These are phyloP conservation scores for Acanthacorydalis orientalis DNA, from an alignment of 2,888 invertebrate genomes.

Conservation along the genomic window DNA sequence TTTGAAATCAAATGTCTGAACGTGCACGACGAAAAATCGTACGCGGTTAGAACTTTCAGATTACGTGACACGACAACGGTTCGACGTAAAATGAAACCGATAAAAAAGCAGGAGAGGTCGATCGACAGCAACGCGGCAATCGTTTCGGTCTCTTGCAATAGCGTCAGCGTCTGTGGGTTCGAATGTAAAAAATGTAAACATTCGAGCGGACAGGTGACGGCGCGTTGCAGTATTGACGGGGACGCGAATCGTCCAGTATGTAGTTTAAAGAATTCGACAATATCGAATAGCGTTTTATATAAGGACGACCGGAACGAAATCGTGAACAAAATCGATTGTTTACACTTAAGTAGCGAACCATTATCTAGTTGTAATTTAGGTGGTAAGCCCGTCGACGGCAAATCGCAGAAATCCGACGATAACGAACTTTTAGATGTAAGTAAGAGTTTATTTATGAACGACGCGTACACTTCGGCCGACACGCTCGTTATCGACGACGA, in stretches of 20 bases:
- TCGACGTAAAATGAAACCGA: too few species aligned
- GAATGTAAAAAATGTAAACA: neutral
- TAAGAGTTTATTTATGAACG: too few species aligned
- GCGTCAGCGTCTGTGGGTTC: neutral
- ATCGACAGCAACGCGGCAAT: too few species aligned
- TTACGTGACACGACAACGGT: constrained; percentile 1
- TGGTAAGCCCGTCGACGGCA: too few species aligned
- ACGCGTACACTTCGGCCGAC: too few species aligned
- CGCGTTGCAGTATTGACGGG: too few species aligned
- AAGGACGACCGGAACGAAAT: neutral
- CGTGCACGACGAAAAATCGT: constrained; percentile 4
- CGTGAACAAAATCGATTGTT: neutral
- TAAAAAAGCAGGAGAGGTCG: neutral
- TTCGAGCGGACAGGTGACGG: neutral
- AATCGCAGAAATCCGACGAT: too few species aligned
- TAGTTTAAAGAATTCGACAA: too few species aligned
- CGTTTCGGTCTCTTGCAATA: neutral
- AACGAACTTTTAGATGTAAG: too few species aligned
- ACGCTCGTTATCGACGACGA: neutral
- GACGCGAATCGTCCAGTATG: too few species aligned
- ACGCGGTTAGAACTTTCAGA: constrained; percentile 3
- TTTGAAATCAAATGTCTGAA: constrained; percentile 4
- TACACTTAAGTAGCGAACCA: neutral
- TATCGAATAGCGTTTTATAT: neutral
- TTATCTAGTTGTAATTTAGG: too few species aligned